Evolutionary conservation across 2,797 vertebrate species (phyloP), one percentile per base, ranked within the genome.

Genomic region (Epinephelus malabaricus): DNA sequence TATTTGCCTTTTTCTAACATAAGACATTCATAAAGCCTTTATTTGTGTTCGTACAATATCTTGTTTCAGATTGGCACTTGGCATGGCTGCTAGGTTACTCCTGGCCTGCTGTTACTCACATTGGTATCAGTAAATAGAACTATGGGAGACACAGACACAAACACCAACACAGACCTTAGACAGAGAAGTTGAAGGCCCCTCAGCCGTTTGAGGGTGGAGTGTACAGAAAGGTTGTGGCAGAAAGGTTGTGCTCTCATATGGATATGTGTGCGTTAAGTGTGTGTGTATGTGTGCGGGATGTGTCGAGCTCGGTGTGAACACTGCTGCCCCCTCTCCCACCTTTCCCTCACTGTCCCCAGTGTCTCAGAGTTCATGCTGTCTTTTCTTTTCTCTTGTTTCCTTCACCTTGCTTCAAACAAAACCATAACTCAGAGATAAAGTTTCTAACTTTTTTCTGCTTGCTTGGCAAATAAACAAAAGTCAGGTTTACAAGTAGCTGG

Each of bases 331-430:
- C 90, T 91, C 91, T 92, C 89, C 83, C 92, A 92, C 92, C 84
- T 82, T 91, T 86, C 84, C 93, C 92, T 78, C 82, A 69, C 90
- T 87, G 93, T 93, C 85, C 90, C 82, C 77, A 79, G 83, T 94
- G 93, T 95, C 91, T 95, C 82, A 63, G 86, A 88, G 87, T 88
- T 85, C 82, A 86, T 93, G 79, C 79, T 89, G 85, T 92, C 66
- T 92, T 92, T 92, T 92, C 89, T 91, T 82, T 84, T 91, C 91
- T 94, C 86, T 89, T 54, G 56, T 88, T 92, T 89, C 95, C 96
- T 97, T 97, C 96, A 96, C 95, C 95, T 95, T 97, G 97, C 96
- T 97, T 97, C 96, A 97, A 97, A 97, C 95, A 91, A 90, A 58
- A 30, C 50, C 50, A 65, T 61, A 58, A 78, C 65, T 45, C 25